These are phyloP conservation scores for Copidosoma aretas DNA, from an alignment of 2,888 invertebrate species.

Conservation along the genomic window DNA sequence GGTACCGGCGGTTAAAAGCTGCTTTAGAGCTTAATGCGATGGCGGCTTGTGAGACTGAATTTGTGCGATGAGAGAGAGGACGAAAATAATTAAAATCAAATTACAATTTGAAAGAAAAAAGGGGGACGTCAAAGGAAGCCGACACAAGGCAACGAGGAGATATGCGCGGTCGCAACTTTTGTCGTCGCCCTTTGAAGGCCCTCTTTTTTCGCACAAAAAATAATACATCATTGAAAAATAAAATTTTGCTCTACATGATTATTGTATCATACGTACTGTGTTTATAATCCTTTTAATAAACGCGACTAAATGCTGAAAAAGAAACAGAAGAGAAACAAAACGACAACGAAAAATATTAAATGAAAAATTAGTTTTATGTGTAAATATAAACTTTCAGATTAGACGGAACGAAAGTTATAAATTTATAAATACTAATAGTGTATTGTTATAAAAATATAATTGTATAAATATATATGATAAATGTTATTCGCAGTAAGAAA, in stretches of 20 bases:
- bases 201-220: not conserved
- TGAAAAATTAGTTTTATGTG: not conserved
- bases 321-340: not conserved
- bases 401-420: not conserved
- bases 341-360: not conserved
- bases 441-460: not conserved
- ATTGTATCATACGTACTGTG: not conserved
- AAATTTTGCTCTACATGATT: not conserved
- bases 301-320: constrained; percentile 15
- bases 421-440: not conserved
- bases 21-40: no score
- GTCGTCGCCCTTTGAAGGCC: not conserved
- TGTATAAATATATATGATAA: not conserved
- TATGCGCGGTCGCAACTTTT: not conserved
- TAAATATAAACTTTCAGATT: not conserved
- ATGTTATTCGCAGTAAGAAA: not conserved
- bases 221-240: no score
- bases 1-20: no score
- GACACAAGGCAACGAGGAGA: not conserved
- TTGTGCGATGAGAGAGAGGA: no score
- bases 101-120: no score
- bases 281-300: constrained; percentile 6
- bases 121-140: not conserved
- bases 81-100: no score
- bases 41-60: no score